These are phyloP conservation scores for Spisula solida DNA, from an alignment of 2,888 invertebrate species.

Conservation along the genomic window DNA sequence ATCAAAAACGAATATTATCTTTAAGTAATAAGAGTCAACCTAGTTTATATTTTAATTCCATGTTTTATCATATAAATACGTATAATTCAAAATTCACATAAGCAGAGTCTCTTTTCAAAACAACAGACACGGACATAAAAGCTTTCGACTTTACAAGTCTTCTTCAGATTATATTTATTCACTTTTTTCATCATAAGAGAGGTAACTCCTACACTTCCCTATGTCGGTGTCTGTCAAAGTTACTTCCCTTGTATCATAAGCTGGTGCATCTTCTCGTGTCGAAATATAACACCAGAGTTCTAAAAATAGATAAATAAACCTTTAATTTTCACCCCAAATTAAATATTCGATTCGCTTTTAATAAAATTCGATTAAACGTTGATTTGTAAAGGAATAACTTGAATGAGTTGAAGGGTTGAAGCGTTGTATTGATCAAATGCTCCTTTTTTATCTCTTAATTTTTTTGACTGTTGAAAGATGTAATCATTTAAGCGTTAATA, in stretches of 20 bases:
- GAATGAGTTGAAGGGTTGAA: not conserved
- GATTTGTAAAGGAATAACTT: not conserved
- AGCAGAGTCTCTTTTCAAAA: too few species aligned
- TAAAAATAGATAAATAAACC: constrained; percentile 33
- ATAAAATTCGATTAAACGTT: not conserved
- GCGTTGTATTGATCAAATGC: not conserved
- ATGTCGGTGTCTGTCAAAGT: not conserved
- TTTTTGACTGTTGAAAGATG: not conserved
- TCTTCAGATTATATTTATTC: too few species aligned
- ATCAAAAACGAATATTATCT: too few species aligned
- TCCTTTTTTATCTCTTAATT: not conserved
- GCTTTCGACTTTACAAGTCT: too few species aligned
- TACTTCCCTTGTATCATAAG: constrained; percentile 11
- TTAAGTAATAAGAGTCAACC: too few species aligned
- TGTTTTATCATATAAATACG: too few species aligned
- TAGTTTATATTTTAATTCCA: too few species aligned
- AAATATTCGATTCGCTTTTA: too few species aligned
- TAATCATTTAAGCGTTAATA: not conserved
- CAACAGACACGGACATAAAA: too few species aligned
- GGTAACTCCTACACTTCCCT: constrained; percentile 2
- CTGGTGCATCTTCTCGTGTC: constrained; percentile 55
- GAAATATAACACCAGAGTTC: constrained; percentile 61
- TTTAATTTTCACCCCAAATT: not conserved
- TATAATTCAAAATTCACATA: too few species aligned
- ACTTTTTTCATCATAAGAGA: not conserved